phyloP scores from a whole-genome alignment of 2,888 invertebrate species.

The Cantharis flavilabris region DNA sequence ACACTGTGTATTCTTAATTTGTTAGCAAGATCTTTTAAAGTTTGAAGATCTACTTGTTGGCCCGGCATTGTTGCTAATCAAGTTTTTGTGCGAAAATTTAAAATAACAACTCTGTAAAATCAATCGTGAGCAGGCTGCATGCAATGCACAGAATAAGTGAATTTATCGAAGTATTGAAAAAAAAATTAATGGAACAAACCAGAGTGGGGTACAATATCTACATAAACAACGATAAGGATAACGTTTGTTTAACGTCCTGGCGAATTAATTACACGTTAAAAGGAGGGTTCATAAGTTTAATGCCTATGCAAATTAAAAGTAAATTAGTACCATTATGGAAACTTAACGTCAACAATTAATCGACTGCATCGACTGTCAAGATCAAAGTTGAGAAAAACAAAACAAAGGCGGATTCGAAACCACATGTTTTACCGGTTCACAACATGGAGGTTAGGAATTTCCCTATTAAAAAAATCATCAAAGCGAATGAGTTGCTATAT shows the following conservation, averaged over 20 bases:
- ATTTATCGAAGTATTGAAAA: background rate
- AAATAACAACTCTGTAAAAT: background rate
- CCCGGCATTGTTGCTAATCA: constrained; percentile 34
- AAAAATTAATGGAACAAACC: background rate
- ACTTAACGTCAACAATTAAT: background rate
- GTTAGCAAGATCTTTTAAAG: constrained; percentile 64
- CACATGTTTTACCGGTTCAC: background rate
- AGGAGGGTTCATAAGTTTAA: background rate
- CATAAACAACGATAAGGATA: background rate
- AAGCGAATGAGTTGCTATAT: no score
- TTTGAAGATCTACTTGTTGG: constrained; percentile 27
- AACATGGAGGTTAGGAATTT: background rate
- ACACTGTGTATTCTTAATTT: constrained; percentile 66
- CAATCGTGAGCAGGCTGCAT: background rate
- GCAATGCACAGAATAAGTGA: background rate
- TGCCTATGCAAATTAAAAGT: background rate
- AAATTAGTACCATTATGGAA: background rate
- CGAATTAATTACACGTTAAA: background rate
- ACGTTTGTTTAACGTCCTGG: background rate
- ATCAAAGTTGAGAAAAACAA: background rate
- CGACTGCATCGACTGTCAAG: background rate
- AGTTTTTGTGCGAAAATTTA: background rate
- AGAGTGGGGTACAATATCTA: background rate
- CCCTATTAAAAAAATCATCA: background rate
- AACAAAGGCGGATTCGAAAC: background rate